A percentile compares a stretch with the other conserved stretches of the same genome.
Conservation (phyloP, 2,888 invertebrate species). For the Oegoconia quadripuncta region DNA sequence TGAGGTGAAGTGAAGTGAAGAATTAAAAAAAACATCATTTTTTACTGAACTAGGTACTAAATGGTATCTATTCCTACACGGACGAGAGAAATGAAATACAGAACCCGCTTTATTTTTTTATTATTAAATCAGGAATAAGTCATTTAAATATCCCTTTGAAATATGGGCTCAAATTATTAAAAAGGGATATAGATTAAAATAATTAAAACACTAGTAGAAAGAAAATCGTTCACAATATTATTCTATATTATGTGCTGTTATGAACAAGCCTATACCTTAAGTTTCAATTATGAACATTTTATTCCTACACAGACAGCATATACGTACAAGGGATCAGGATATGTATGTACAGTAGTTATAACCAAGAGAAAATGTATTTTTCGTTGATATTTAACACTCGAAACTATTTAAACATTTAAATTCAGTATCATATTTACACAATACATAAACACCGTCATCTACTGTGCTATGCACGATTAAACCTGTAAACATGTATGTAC, state of each 20-base stretch:
- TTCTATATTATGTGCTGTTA: slow-evolving; percentile 28
- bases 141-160: slow-evolving; percentile 77
- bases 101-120: slow-evolving; percentile 40
- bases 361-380: slow-evolving; percentile 30
- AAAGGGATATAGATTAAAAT: slow-evolving; percentile 59
- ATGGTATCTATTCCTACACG: slow-evolving; percentile 6
- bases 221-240: slow-evolving; percentile 7
- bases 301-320: slow-evolving; percentile 30
- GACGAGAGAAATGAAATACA: slow-evolving; percentile 13
- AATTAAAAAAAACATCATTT: too few species aligned
- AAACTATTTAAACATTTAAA: slow-evolving; percentile 35
- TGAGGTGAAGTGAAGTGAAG: too few species aligned
- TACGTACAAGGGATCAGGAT: slow-evolving; percentile 54
- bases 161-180: slow-evolving; percentile 77
- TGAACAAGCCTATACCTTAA: slow-evolving; percentile 19
- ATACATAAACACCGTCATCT: slow-evolving; percentile 41
- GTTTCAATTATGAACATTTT: slow-evolving; percentile 13
- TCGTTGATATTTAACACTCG: slow-evolving; percentile 47
- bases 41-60: not conserved
- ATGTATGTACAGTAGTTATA: slow-evolving; percentile 56
- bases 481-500: slow-evolving; percentile 37
- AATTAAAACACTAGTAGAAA: slow-evolving; percentile 12
- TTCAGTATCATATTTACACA: slow-evolving; percentile 35
- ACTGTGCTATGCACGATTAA: slow-evolving; percentile 58
- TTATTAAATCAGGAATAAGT: too few species aligned